Base-by-base conservation (phyloP, 2,888 invertebrate species). In the Cyclophora albipunctata region DNA sequence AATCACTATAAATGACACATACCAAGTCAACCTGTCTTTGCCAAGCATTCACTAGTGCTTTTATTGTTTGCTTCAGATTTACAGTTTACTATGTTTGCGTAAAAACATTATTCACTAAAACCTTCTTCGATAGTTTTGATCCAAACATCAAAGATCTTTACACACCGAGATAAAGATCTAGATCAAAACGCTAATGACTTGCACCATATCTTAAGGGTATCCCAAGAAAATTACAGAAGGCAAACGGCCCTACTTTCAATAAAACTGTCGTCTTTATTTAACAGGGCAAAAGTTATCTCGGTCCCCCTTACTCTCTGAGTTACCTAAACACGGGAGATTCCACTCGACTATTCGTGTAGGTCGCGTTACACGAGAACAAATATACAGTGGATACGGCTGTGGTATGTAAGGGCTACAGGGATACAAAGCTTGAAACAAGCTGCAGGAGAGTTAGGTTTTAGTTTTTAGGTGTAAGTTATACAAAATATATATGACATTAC, bases 191-290 rank as follows among this genome's bases (percentile, higher is more conserved):
- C 52, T 49, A 3, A 35, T 63, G 3, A 53, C 62, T 73, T 62
- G 52, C 5, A 58, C 77, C 73, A 62, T 54, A 63, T 45, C 48
- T 57, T 62, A 74, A 77, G 79, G 81, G 80, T 79, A 77, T 79
- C 78, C 75, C 69, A 73, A 73, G 80, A 79, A 85, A 84, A 85
- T 84, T 84, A 84, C 84, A 80, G 81, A 78, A 81, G 80, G 81
- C 80, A 85, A 86, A 81, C 83, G 82, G 79, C 77, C 82, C 81
- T 83, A 81, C 81, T 86, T 87, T 86, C 86, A 87, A 87, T 87
- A 85, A 86, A 85, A 86, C 83, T 85, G 85, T 85, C 85, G 78
- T 82, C 84, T 85, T 84, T 87, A 86, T 84, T 86, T 85, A 86
- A 85, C 82, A 78, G 81, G 80, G 75, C 78, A 74, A 76, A 84